Percentiles rank a stretch among this genome's conserved stretches.
These are phyloP conservation scores for Drosophila rhopaloa DNA, from an alignment of 1,140 invertebrate species.

Conservation along the genomic window DNA sequence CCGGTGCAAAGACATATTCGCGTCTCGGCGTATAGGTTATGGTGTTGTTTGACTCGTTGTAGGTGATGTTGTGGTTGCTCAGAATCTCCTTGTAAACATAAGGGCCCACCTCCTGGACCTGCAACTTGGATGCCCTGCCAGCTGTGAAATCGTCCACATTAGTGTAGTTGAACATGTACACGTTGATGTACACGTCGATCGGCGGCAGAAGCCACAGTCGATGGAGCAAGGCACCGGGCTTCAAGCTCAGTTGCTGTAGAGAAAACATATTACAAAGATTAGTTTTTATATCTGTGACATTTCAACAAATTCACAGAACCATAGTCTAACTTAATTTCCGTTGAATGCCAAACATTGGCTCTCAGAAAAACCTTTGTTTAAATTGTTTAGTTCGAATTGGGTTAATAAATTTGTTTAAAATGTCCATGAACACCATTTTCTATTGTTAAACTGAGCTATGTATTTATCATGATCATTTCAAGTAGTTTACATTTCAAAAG, in stretches of 20 bases:
- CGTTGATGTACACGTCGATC: slow-evolving; percentile 88
- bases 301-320: neutral
- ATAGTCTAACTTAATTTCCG: neutral
- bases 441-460: neutral
- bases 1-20: slow-evolving; percentile 87
- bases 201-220: slow-evolving; percentile 89
- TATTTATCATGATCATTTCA: neutral
- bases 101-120: slow-evolving; percentile 91
- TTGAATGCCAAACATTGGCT: neutral
- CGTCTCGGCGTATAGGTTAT: slow-evolving; percentile 90
- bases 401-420: neutral
- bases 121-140: slow-evolving; percentile 88
- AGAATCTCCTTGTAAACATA: slow-evolving; percentile 93
- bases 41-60: slow-evolving; percentile 89
- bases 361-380: neutral
- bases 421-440: neutral
- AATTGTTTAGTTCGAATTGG: neutral
- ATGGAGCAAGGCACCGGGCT: slow-evolving; percentile 86
- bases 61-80: slow-evolving; percentile 88
- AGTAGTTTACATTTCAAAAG: neutral
- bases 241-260: slow-evolving; percentile 86
- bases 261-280: neutral
- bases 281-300: neutral
- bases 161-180: slow-evolving; percentile 94
- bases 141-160: slow-evolving; percentile 90